Conservation (phyloP, 2,797 vertebrate genomes). For the Alcedo quadribrachys region DNA sequence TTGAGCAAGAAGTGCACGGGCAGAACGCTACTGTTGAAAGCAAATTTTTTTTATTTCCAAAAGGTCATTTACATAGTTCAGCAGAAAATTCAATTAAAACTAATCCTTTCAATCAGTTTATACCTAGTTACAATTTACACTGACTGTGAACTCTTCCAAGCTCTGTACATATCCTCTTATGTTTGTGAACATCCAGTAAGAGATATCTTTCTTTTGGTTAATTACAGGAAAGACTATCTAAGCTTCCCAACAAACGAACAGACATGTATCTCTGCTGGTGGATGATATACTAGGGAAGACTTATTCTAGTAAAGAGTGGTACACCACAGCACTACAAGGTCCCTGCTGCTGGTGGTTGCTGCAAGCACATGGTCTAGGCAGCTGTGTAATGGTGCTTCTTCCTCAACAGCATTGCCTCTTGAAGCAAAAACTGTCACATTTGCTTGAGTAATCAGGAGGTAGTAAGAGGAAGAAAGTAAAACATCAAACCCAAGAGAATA, state of each 20-base stretch:
- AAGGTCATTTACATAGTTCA: not conserved
- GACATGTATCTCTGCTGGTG: not conserved
- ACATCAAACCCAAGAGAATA: not conserved
- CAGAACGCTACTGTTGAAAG: not conserved
- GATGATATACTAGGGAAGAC: not conserved
- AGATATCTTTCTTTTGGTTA: not conserved
- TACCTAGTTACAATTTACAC: not conserved
- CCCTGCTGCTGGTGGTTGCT: not conserved
- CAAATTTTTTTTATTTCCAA: not conserved
- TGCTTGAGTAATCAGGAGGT: not conserved
- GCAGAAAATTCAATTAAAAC: not conserved
- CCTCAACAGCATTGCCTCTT: not conserved
- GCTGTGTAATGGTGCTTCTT: not conserved
- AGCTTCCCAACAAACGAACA: not conserved
- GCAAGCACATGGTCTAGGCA: fast-evolving
- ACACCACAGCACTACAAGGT: not conserved
- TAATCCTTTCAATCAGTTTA: not conserved
- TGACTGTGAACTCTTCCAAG: not conserved
- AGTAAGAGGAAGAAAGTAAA: not conserved
- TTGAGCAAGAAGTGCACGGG: not conserved
- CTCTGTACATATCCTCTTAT: not conserved
- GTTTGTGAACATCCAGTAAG: not conserved
- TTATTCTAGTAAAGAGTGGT: not conserved
- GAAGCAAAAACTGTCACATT: not conserved
- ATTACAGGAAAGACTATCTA: not conserved